A percentile compares a stretch with the other conserved stretches of the same genome.
phyloP scores from a whole-genome alignment of 2,797 vertebrate species.

The Phalanger gymnotis region DNA sequence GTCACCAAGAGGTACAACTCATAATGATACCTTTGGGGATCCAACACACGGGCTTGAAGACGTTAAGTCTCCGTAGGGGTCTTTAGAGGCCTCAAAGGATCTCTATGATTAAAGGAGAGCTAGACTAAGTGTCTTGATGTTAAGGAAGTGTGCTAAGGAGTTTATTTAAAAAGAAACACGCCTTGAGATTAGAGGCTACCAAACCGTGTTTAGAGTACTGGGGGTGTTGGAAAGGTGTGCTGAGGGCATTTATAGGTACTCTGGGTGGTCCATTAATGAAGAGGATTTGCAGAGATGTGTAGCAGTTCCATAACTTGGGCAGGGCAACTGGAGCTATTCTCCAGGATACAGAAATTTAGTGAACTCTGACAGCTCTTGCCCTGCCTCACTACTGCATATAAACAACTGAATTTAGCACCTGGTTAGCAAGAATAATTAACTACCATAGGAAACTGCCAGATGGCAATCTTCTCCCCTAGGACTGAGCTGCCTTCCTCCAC shows the following conservation, averaged over 20 bases:
- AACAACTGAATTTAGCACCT: background rate
- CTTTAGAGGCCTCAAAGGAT: background rate
- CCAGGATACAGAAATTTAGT: background rate
- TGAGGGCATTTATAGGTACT: background rate
- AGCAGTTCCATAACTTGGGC: background rate
- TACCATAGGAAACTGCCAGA: background rate
- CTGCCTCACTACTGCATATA: background rate
- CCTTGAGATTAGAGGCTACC: background rate
- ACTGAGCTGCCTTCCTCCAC: background rate
- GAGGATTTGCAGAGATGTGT: background rate
- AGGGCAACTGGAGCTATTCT: background rate
- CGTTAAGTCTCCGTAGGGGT: background rate
- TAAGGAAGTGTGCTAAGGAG: background rate
- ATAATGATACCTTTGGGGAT: background rate
- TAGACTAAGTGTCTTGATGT: background rate
- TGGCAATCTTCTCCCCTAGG: background rate
- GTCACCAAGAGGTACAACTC: background rate
- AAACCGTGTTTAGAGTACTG: background rate
- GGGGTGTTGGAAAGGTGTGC: background rate
- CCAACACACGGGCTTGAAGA: background rate
- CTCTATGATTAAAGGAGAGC: background rate
- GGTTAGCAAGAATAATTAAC: background rate
- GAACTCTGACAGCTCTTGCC: background rate
- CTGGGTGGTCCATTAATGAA: background rate
- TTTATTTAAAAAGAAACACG: background rate